Evolutionary conservation across 64 coral and sea anemone species (phyloP), one percentile per base, ranked within the genome.

Genomic region (Montipora efflorescens): DNA sequence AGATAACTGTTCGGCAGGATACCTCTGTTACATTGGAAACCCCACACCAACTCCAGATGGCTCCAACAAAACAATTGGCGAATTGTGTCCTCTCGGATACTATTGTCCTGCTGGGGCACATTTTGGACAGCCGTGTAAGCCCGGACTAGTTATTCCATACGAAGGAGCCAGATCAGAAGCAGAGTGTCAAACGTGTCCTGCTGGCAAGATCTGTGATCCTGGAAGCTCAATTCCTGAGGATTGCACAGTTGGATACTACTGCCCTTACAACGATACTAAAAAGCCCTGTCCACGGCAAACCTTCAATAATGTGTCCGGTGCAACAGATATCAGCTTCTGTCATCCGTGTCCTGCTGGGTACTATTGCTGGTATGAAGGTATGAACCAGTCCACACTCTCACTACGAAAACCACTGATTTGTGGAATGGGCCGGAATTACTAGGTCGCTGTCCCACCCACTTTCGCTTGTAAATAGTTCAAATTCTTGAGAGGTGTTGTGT

Each of bases 301-400:
- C 4, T 99, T 92, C 47, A 94, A 93, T 46, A 90, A 92, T 19
- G 75, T 74, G 16, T 78, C 73, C 53, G 88, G 91, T 72, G 98
- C 95, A 46, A 89, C 75, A 19, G 94, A 96, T 79, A 92, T 96
- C 21, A 92, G 81, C 50, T 88, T 87, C 4, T 99, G 98, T 76
- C 64, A 89, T 48, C 85, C 98, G 0, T 99, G 98, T 25, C 98
- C 98, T 21, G 92, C 98, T 28, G 98, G 98, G 3, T 96, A 94
- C 67, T 96, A 87, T 76, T 99, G 98, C 36, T 92, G 91, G 83
- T 62, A 84, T 87, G 90, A 94, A 99, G 95, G 98, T 99, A 84
- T 46, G 92, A 43, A 6, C 1, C 28, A 8, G 36, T 36, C 36
- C 36, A 36, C 36, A 36, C 36, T 36, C 36, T 36, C 36, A 36